Evolutionary conservation across 2,113 vertebrate species (phyloP).

Genomic region (Carassius carassius): DNA sequence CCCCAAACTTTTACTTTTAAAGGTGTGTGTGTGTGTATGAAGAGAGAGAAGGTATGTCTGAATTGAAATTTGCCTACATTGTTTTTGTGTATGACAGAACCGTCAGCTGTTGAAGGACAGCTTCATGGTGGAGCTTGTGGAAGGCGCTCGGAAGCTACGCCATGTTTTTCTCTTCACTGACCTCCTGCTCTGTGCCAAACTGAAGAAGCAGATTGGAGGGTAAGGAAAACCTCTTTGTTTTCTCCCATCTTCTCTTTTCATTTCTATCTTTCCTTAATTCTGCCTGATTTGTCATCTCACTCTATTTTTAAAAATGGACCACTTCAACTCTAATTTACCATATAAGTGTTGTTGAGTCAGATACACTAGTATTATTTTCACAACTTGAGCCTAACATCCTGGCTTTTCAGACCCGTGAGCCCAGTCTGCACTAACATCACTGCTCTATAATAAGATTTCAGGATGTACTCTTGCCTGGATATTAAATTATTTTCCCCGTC

Average conservation of each 20-base stretch:
- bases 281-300: not conserved
- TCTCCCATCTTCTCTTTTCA: not conserved
- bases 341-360: not conserved
- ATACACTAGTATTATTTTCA: slow-evolving; percentile 12
- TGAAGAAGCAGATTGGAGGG: slow-evolving; percentile 98
- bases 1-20: too few species aligned
- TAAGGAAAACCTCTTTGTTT: slow-evolving; percentile 64
- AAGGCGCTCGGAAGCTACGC: slow-evolving; percentile 92
- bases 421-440: not conserved
- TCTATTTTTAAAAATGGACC: not conserved
- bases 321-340: not conserved
- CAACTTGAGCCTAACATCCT: slow-evolving; percentile 9
- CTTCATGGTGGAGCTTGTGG: slow-evolving; percentile 98
- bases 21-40: too few species aligned
- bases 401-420: not conserved
- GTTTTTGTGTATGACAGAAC: slow-evolving; percentile 72
- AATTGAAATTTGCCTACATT: not conserved
- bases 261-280: not conserved
- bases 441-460: slow-evolving; percentile 46
- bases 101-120: slow-evolving; percentile 96
- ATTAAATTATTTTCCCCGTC: slow-evolving; percentile 31
- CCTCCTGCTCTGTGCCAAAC: slow-evolving; percentile 95
- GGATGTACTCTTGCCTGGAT: slow-evolving; percentile 32
- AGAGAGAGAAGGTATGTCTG: too few species aligned
- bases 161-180: slow-evolving; percentile 97